Conservation (phyloP, 2,797 vertebrate genomes). For the Rhinatrema bivittatum region DNA sequence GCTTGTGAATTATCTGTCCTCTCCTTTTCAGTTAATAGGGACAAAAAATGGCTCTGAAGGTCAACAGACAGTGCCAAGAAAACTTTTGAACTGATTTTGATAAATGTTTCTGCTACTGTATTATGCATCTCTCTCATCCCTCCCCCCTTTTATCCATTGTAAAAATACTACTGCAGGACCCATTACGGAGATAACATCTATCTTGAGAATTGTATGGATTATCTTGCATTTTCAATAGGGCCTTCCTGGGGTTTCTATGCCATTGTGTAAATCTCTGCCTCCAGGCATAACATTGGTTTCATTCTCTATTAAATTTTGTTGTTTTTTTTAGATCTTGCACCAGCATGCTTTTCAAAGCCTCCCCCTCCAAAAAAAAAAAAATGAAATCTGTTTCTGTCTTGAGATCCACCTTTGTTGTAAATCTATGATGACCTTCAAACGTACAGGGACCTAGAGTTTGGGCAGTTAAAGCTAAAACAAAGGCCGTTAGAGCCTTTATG, state of each 20-base stretch:
- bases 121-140: slow-evolving; percentile 4
- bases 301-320: slow-evolving; percentile 1
- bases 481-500: background rate
- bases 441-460: background rate
- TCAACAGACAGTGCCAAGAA: slow-evolving; percentile 13
- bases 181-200: slow-evolving; percentile 29
- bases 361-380: no score
- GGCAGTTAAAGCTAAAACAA: background rate
- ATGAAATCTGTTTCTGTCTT: background rate
- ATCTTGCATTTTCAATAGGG: slow-evolving; percentile 4
- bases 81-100: slow-evolving; percentile 28
- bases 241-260: slow-evolving; percentile 7
- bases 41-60: slow-evolving; percentile 25
- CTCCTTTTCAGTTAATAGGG: no score
- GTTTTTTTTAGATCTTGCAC: background rate
- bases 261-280: no score
- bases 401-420: slow-evolving; percentile 4
- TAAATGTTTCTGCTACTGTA: slow-evolving; percentile 20
- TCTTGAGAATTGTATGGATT: slow-evolving; percentile 1
- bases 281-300: slow-evolving; percentile 14
- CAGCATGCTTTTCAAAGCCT: background rate
- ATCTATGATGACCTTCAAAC: background rate
- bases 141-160: slow-evolving; percentile 5
- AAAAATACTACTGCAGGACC: slow-evolving; percentile 15
- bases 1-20: no score